Evolutionary conservation across 2,113 vertebrate genomes (phyloP).

Genomic region (Myrmophylax atrothorax): DNA sequence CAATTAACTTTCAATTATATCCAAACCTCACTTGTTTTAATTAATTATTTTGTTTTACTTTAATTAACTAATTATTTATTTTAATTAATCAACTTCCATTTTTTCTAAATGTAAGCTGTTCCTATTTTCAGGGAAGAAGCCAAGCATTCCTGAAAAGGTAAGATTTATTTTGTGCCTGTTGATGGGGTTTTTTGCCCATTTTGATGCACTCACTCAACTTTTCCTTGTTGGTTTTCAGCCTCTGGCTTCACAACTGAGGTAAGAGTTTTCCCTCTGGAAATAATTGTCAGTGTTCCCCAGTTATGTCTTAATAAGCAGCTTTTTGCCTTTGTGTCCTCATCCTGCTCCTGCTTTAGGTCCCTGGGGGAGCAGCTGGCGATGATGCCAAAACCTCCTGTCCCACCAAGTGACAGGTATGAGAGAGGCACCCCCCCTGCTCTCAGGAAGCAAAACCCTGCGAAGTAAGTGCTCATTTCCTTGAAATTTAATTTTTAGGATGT

Average conservation of each 20-base stretch:
- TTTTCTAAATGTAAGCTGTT: not conserved
- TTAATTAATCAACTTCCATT: not conserved
- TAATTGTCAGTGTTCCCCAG: not conserved
- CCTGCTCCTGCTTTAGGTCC: constrained; percentile 40
- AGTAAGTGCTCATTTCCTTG: constrained; percentile 39
- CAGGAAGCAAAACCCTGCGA: constrained; percentile 64
- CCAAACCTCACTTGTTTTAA: not conserved
- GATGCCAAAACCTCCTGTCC: constrained; percentile 80
- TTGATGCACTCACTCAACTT: not conserved
- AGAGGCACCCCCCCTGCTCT: constrained; percentile 68
- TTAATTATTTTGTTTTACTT: no score
- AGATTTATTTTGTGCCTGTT: not conserved
- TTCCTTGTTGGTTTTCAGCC: constrained; percentile 67
- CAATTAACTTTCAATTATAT: not conserved
- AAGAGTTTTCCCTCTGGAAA: not conserved
- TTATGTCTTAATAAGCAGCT: not conserved
- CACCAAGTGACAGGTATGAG: constrained; percentile 68
- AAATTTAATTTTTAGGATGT: not conserved
- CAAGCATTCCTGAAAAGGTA: constrained; percentile 74
- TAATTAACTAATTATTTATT: not conserved
- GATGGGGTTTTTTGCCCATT: not conserved
- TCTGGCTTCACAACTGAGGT: constrained; percentile 67
- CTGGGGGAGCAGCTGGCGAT: constrained; percentile 72
- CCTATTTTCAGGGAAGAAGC: constrained; percentile 69
- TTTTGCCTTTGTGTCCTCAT: not conserved